A percentile compares a stretch with the other conserved stretches of the same genome.
Conservation (phyloP, 2,113 vertebrate genomes). For the Capricornis sumatraensis region DNA sequence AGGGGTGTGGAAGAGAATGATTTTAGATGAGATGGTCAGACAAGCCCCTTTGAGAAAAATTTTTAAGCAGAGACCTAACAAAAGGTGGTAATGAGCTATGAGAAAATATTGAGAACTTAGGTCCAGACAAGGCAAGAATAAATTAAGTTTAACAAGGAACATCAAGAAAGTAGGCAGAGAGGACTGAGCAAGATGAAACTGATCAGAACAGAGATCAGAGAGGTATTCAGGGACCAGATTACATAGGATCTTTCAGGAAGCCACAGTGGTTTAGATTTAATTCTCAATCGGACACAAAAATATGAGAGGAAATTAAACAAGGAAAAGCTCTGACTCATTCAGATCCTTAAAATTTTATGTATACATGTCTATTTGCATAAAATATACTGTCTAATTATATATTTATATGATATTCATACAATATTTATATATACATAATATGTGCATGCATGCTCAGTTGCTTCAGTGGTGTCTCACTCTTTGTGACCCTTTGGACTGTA, state of each 20-base stretch:
- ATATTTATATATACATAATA: neutral
- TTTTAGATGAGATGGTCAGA: neutral
- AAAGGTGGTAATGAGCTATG: neutral
- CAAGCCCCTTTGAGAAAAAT: neutral
- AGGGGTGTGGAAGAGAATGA: neutral
- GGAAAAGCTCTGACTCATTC: neutral
- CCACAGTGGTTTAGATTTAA: neutral
- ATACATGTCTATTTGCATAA: neutral
- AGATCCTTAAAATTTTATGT: neutral
- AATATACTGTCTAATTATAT: neutral
- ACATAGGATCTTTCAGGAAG: neutral
- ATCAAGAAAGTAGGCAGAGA: neutral
- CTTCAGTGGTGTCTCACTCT: neutral
- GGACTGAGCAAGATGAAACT: neutral
- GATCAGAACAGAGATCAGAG: neutral
- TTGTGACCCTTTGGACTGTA: neutral
- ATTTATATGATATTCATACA: neutral
- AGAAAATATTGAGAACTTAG: neutral
- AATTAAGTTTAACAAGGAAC: neutral
- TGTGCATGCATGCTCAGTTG: neutral
- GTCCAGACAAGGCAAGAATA: neutral
- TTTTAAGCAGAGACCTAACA: neutral
- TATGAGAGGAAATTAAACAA: neutral
- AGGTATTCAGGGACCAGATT: neutral
- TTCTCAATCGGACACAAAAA: neutral